phyloP scores from a whole-genome alignment of 2,113 vertebrate genomes.

The Rhineura floridana region DNA sequence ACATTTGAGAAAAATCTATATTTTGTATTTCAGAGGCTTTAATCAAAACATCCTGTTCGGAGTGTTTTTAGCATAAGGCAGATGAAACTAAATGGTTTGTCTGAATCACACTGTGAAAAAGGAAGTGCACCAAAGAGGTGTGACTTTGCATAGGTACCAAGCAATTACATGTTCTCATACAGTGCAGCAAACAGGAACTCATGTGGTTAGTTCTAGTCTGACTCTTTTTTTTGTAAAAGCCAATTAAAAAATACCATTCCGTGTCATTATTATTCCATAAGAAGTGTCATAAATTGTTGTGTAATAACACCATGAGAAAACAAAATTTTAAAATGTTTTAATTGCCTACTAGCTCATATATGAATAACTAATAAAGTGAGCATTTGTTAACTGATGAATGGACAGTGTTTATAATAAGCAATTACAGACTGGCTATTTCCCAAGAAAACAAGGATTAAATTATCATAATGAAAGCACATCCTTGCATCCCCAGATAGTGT shows the following conservation, averaged over 20 bases:
- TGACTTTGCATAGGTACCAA: constrained; percentile 10
- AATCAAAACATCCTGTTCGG: constrained; percentile 7
- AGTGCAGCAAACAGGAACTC: neutral
- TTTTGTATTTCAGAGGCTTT: neutral
- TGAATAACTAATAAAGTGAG: neutral
- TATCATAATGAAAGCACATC: neutral
- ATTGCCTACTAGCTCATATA: neutral
- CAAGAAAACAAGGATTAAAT: neutral
- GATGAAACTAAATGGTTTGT: neutral
- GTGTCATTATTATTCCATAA: constrained; percentile 8
- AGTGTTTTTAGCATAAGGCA: neutral
- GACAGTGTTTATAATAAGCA: neutral
- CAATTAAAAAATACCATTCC: constrained; percentile 35
- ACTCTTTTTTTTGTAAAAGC: neutral
- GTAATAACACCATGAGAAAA: neutral
- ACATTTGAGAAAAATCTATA: neutral
- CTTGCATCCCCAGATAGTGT: neutral
- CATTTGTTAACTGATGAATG: constrained; percentile 13
- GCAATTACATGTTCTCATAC: constrained; percentile 23
- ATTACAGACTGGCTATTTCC: neutral
- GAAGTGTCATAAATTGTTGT: neutral
- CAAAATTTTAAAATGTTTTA: neutral
- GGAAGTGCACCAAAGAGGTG: constrained; percentile 13
- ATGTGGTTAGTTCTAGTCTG: constrained; percentile 30
- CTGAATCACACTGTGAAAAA: constrained; percentile 18